phyloP scores from a whole-genome alignment of 1,140 invertebrate genomes.

The Trichoplusia ni region DNA sequence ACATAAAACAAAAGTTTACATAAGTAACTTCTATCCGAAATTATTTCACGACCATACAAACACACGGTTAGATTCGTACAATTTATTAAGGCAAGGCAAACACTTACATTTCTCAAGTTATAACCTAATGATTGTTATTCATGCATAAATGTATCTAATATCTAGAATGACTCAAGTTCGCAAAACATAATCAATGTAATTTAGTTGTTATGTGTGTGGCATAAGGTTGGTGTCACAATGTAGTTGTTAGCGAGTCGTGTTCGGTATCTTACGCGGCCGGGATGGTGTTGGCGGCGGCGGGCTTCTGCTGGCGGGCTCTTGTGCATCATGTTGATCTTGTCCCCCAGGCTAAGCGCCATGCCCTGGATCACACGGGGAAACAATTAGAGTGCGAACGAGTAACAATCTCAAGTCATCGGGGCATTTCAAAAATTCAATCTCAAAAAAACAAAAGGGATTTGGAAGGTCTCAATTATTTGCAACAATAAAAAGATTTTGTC shows the following conservation, averaged over 20 bases:
- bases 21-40: conserved; percentile 12
- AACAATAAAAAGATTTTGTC: no score
- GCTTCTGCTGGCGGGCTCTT: conserved; percentile 84
- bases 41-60: conserved; percentile 1
- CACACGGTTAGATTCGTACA: background rate
- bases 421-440: no score
- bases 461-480: no score
- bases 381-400: background rate
- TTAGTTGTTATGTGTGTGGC: conserved; percentile 58
- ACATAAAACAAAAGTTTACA: conserved; percentile 14
- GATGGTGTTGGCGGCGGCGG: conserved; percentile 75
- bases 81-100: no score
- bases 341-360: conserved; percentile 97
- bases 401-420: no score
- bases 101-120: no score
- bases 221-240: conserved; percentile 6
- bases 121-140: no score
- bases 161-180: no score
- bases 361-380: conserved; percentile 86
- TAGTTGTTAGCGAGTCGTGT: conserved; percentile 20
- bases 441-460: no score
- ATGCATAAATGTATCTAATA: no score
- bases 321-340: conserved; percentile 97
- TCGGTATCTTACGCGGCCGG: conserved; percentile 70
- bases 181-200: no score